phyloP scores from a whole-genome alignment of 1,140 invertebrate genomes.

The Homarus americanus region DNA sequence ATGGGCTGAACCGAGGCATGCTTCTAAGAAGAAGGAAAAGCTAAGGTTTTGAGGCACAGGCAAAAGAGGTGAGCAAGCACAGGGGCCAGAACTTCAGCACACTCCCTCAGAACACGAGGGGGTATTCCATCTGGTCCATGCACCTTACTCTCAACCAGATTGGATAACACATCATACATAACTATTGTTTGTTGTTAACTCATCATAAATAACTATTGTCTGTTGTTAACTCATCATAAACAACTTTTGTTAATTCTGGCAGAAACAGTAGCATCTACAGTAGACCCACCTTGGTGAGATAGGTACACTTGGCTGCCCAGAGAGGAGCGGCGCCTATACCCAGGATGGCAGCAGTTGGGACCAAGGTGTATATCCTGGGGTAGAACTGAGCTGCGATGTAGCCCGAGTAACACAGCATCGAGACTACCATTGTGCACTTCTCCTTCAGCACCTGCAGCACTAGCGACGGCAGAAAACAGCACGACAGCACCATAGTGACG shows the following conservation, averaged over 20 bases:
- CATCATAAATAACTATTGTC: not conserved
- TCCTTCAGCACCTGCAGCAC: conserved; percentile 93
- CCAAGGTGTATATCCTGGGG: conserved; percentile 91
- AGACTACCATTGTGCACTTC: conserved; percentile 95
- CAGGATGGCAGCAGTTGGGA: conserved; percentile 90
- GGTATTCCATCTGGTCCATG: too few species aligned
- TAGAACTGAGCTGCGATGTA: conserved; percentile 97
- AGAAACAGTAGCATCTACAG: not conserved
- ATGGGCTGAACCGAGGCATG: too few species aligned
- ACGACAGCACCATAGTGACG: conserved; percentile 91
- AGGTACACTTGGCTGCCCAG: conserved; percentile 97
- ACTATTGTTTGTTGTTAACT: not conserved
- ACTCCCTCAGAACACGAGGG: too few species aligned
- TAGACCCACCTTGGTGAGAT: conserved; percentile 86
- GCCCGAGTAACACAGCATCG: conserved; percentile 93
- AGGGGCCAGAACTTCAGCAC: too few species aligned
- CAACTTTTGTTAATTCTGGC: not conserved
- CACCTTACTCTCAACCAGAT: not conserved
- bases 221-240: not conserved
- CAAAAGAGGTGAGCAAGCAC: too few species aligned
- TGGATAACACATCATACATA: not conserved
- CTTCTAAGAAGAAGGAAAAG: too few species aligned
- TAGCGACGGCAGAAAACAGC: conserved; percentile 94
- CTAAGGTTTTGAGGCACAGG: too few species aligned
- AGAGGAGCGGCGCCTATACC: conserved; percentile 95